A percentile compares a stretch with the other conserved stretches of the same genome.
phyloP scores from a whole-genome alignment of 2,797 vertebrate species.

The Arrhamphus sclerolepis region DNA sequence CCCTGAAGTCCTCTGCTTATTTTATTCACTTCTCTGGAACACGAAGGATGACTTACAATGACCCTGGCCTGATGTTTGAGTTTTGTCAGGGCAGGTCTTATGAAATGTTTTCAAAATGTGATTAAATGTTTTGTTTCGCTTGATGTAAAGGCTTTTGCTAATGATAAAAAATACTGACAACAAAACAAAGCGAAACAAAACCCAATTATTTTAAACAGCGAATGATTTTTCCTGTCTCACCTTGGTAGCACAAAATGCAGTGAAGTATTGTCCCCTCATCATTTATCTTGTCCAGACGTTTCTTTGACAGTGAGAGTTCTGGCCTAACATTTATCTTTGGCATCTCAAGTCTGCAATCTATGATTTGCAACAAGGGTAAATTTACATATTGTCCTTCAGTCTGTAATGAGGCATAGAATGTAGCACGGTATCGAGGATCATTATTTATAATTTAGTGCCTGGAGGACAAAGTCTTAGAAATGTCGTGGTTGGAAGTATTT shows the following conservation, averaged over 20 bases:
- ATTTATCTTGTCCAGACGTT: constrained; percentile 16
- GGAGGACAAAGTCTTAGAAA: constrained; percentile 2
- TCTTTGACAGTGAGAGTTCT: constrained; percentile 27
- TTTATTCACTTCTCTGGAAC: constrained; percentile 28
- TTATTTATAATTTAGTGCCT: constrained; percentile 8
- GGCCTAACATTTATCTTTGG: constrained; percentile 18
- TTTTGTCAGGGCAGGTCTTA: constrained; percentile 27
- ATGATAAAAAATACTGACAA: constrained; percentile 13
- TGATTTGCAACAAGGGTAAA: constrained; percentile 23
- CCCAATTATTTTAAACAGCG: constrained; percentile 14
- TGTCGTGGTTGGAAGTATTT: neutral
- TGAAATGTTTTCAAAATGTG: no score
- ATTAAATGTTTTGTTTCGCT: constrained; percentile 32
- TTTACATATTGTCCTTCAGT: constrained; percentile 17
- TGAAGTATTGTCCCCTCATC: constrained; percentile 14
- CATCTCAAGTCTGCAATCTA: constrained; percentile 12
- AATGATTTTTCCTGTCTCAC: constrained; percentile 5
- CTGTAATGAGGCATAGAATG: constrained; percentile 6
- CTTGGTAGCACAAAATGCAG: constrained; percentile 2
- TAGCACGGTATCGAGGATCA: neutral
- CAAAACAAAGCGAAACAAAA: constrained; percentile 20
- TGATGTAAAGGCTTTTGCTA: constrained; percentile 24
- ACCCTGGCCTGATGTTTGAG: constrained; percentile 49
- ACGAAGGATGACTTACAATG: constrained; percentile 31
- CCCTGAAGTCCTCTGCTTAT: constrained; percentile 38